These are phyloP conservation scores for Caenorhabditis macrosperma DNA, from an alignment of 2,888 invertebrate genomes.

Conservation along the genomic window DNA sequence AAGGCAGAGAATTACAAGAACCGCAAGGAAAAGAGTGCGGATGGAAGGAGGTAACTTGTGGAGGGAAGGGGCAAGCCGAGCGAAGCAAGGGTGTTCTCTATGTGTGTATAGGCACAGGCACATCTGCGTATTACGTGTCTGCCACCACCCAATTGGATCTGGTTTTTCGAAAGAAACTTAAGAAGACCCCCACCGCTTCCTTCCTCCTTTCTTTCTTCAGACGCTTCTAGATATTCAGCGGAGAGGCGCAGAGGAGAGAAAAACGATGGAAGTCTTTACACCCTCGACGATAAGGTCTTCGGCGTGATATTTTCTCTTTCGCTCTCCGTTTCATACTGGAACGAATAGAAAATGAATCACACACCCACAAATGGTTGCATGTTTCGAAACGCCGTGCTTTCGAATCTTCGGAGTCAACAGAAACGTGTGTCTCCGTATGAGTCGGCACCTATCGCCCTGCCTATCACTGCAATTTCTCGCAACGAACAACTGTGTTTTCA, in stretches of 20 bases:
- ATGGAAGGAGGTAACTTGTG: slow-evolving; percentile 14
- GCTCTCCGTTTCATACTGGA: slow-evolving; percentile 8
- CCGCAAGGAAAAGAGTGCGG: slow-evolving; percentile 8
- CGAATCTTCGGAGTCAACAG: neutral
- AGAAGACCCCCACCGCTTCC: slow-evolving; percentile 10
- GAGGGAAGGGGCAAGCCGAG: slow-evolving; percentile 5
- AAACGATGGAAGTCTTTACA: slow-evolving; percentile 6
- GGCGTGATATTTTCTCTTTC: neutral
- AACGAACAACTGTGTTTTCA: neutral
- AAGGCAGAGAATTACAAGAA: slow-evolving; percentile 28
- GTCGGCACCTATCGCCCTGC: slow-evolving; percentile 16
- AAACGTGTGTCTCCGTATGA: neutral
- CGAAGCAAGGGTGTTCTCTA: slow-evolving; percentile 39
- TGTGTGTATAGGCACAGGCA: slow-evolving; percentile 39
- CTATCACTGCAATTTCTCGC: neutral
- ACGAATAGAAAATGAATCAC: slow-evolving; percentile 28
- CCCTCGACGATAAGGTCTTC: neutral
- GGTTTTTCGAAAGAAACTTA: slow-evolving; percentile 43
- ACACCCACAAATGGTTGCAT: neutral
- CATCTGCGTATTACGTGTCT: slow-evolving; percentile 37
- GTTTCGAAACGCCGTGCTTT: slow-evolving; percentile 17
- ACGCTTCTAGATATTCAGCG: slow-evolving; percentile 16
- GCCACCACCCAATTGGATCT: slow-evolving; percentile 47
- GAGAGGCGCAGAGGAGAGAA: slow-evolving; percentile 1
- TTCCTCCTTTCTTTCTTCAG: neutral